Evolutionary conservation across 1,140 invertebrate species (phyloP), one percentile per base, ranked within the genome.

Genomic region (Drosophila kikkawai): DNA sequence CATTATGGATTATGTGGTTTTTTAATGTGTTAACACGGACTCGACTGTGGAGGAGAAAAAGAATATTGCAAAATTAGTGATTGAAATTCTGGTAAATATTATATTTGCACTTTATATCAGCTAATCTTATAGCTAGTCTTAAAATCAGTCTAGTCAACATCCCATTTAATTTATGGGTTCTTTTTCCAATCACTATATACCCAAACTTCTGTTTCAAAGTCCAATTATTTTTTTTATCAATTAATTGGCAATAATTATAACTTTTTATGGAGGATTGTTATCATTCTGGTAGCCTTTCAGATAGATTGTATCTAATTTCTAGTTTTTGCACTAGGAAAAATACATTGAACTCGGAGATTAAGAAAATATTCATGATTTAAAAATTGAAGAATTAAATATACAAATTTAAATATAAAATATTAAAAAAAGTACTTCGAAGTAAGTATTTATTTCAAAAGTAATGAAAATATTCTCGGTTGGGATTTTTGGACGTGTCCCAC

Each of bases 1-100:
- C 96, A 97, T 96, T 82, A 61, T 94, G 80, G 68, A 60, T 80
- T 86, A 76, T 60, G 67, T 76, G 39, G 9, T 70, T 80, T 42
- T 57, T 26, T 84, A 50, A 76, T 90, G 85, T 88, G 85, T 88
- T 88, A 90, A 85, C 82, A 88, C 85, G 63, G 85, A 88, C 84
- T 88, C 84, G 85, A 90, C 85, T 90, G 59, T 39, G 11, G 3
- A 13, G 26, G 3, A 36, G 39, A 7, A 26, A 39, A 67, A 32
- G 12, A 53, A 17, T 51, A 26, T 6, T 9, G 5, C 42, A 56
- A 56, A 60, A 70, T 65, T 34, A 65, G 37, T 42, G 3, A 51
- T n/a, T n/a, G 4, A 32, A 12, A 51, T 51, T 12, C 34, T 17
- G n/a, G 9, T 51, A 29, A 12, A 7, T 51, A 7, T 17, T 17